These are phyloP conservation scores for Microtus richardsoni DNA, from an alignment of 2,113 vertebrate genomes.

Conservation along the genomic window DNA sequence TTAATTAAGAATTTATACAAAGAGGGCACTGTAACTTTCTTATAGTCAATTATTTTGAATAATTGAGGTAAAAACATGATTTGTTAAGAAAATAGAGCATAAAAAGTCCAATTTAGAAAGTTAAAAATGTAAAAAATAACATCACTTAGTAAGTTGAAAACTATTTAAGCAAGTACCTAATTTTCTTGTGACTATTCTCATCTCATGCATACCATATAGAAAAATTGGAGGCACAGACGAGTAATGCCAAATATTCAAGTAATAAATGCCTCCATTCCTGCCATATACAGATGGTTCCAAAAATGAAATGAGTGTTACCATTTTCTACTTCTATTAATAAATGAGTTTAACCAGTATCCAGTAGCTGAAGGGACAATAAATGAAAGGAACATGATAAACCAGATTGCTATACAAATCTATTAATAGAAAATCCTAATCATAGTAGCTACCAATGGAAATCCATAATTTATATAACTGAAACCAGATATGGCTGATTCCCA, in stretches of 20 bases:
- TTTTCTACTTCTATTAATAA: not conserved
- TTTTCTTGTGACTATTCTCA: rapidly evolving
- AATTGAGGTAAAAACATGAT: not conserved
- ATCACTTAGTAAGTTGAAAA: not conserved
- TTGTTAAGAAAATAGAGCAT: constrained; percentile 21
- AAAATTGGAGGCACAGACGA: not conserved
- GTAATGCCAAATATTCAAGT: not conserved
- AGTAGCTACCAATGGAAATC: not conserved
- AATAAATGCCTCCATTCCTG: not conserved
- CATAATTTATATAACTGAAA: not conserved
- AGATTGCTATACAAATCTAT: not conserved
- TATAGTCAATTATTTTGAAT: constrained; percentile 23
- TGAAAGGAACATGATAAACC: not conserved
- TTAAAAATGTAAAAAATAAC: not conserved
- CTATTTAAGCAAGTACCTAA: not conserved
- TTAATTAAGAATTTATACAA: not conserved
- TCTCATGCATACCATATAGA: not conserved
- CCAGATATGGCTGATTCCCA: not conserved
- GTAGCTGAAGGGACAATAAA: not conserved
- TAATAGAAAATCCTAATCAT: not conserved
- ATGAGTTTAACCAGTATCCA: not conserved
- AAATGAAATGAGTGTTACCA: not conserved
- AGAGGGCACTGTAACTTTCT: not conserved
- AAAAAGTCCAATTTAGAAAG: not conserved
- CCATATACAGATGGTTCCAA: not conserved